These are phyloP conservation scores for Pan troglodytes DNA, from an alignment of 2,113 vertebrate genomes.

Conservation along the genomic window NHGRI_mPanTro3-v2.1_pri NC_086015.1:52201501-52202000, in stretches of 20 bases:
- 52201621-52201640: background rate
- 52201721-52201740: conserved; percentile 86
- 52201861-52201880: background rate
- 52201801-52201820: background rate
- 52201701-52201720: conserved; percentile 77
- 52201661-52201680: conserved; percentile 87
- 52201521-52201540: background rate
- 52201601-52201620: background rate
- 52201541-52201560: background rate
- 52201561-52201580: background rate
- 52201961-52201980: background rate
- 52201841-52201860: background rate
- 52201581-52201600: background rate
- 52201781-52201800: conserved; percentile 18
- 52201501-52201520: background rate
- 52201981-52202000: background rate
- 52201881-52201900: background rate
- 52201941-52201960: background rate
- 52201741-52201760: conserved; percentile 98
- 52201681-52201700: conserved; percentile 81
- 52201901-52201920: background rate
- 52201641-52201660: conserved; percentile 88
- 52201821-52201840: background rate
- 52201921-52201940: background rate
- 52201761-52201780: conserved; percentile 83